phyloP scores from a whole-genome alignment of 2,797 vertebrate species.

The Sciurus carolinensis region DNA sequence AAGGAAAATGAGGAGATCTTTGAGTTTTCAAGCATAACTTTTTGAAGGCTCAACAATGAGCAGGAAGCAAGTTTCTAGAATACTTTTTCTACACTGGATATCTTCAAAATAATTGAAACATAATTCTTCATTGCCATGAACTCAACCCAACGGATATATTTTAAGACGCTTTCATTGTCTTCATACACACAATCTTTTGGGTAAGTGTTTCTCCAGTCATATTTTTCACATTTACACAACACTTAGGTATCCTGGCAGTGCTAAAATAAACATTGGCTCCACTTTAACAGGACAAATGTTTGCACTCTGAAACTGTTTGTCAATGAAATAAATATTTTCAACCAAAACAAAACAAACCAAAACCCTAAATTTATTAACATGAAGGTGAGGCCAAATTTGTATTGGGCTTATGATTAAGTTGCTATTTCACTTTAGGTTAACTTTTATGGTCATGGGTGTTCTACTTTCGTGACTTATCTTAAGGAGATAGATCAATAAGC shows the following conservation, averaged over 20 bases:
- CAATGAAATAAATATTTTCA: conserved; percentile 81
- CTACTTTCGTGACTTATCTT: conserved; percentile 73
- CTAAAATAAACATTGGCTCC: conserved; percentile 73
- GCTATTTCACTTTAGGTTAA: conserved; percentile 66
- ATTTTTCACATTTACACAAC: conserved; percentile 77
- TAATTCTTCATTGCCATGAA: neutral
- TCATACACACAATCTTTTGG: conserved; percentile 67
- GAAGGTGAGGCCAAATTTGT: conserved; percentile 58
- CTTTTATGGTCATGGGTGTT: conserved; percentile 69
- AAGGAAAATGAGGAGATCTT: conserved; percentile 12
- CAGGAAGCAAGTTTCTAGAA: conserved; percentile 30
- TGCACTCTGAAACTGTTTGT: conserved; percentile 72
- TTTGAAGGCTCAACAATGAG: neutral
- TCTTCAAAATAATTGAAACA: neutral
- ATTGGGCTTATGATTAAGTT: conserved; percentile 45
- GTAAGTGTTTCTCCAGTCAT: conserved; percentile 70
- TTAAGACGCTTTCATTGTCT: conserved; percentile 62
- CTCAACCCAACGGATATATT: conserved; percentile 13
- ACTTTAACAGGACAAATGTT: conserved; percentile 70
- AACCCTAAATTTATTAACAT: conserved; percentile 71
- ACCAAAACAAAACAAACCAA: conserved; percentile 72
- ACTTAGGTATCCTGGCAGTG: conserved; percentile 69
- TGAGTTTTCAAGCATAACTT: conserved; percentile 16
- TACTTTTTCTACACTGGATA: neutral
- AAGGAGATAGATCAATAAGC: conserved; percentile 59